Evolutionary conservation across 1,140 invertebrate species (phyloP), one percentile per base, ranked within the genome.

Genomic region (Ruditapes philippinarum): DNA sequence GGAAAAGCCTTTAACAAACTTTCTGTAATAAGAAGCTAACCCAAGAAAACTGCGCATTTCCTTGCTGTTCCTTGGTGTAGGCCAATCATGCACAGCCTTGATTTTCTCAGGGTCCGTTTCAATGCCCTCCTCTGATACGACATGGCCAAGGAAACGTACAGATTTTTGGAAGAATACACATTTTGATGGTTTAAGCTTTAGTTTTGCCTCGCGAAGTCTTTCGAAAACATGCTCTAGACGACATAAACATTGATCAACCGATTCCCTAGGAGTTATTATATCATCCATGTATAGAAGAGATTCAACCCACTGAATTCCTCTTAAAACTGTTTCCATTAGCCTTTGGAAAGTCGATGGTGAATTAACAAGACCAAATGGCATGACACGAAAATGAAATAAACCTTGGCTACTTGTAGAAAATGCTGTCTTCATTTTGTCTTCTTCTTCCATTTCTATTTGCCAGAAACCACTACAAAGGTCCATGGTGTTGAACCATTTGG

Each of bases 361-460:
- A 36, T 88, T 91, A 5, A 51, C 62, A 14, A 92, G 60, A 0
- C 79, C 78, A 40, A 83, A 86, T 36, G 84, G 81, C 82, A 91
- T 83, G 1, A 89, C 85, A 3, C 9, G 38, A 25, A 86, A 78
- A 17, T 86, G 70, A 42, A 54, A 62, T 5, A 86, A n/a, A 12
- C 73, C 62, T 33, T 73, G 12, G 7, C 40, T 19, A 57, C 51
- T 78, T 33, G 89, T 91, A n/a, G 38, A 19, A 79, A 94, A 92
- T 2, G 93, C 91, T 0, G 96, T 96, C 74, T 95, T 95, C 42
- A 94, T 51, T 14, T 86, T 93, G 76, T 94, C 94, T 5, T 92
- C 82, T 19, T 84, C 19, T 7, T 94, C 74, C 19, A 97, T 80
- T 36, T 70, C 80, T 3, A 96, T 88, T 84, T 96, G 96, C 95